Conservation (phyloP, 1,140 invertebrate species). For the Drosophila simulans region DNA sequence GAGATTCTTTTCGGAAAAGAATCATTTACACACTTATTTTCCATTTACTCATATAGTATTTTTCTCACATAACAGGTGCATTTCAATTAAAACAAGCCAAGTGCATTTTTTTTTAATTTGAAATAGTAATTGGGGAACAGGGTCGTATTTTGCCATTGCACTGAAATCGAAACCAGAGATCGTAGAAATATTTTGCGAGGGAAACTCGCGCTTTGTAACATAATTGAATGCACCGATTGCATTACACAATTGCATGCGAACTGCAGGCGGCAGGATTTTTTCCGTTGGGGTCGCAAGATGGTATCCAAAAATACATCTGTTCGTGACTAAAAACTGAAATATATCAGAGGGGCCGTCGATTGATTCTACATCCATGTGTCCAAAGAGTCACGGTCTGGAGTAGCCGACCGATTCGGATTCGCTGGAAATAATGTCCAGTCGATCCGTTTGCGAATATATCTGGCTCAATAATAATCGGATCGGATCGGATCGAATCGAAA, state of each 20-base stretch:
- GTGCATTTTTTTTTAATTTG: background rate
- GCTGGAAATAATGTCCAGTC: constrained; percentile 40
- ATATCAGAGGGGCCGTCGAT: constrained; percentile 11
- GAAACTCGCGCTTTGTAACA: constrained; percentile 4
- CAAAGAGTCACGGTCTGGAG: constrained; percentile 61
- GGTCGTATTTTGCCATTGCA: background rate
- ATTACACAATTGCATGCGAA: constrained; percentile 12
- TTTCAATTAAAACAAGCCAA: background rate
- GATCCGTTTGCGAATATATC: background rate
- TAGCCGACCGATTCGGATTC: constrained; percentile 17
- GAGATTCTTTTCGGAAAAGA: no score
- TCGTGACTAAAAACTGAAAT: constrained; percentile 59
- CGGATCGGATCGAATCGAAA: background rate
- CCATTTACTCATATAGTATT: no score
- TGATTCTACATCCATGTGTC: constrained; percentile 51
- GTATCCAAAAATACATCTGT: constrained; percentile 59
- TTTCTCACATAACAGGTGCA: no score
- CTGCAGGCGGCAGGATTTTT: constrained; percentile 11
- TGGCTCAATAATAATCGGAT: constrained; percentile 2
- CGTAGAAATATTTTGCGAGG: background rate
- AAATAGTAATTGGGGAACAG: background rate
- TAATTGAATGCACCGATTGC: constrained; percentile 11
- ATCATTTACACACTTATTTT: no score
- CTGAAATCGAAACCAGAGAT: constrained; percentile 33
- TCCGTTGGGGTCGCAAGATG: constrained; percentile 39